phyloP scores from a whole-genome alignment of 1,140 invertebrate genomes.

The Samia ricini region DNA sequence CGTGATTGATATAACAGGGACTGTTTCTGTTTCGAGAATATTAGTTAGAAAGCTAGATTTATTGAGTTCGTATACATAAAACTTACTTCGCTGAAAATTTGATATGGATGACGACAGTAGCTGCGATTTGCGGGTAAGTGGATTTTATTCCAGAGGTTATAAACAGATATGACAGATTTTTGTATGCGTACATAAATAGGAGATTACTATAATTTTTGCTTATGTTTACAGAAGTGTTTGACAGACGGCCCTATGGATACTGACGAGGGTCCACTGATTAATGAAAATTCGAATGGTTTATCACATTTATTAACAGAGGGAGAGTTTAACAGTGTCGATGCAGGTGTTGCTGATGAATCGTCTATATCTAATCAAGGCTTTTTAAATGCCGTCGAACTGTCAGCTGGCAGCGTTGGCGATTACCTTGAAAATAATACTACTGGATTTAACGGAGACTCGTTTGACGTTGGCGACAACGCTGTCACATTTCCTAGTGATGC shows the following conservation, averaged over 20 bases:
- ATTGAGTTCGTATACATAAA: no score
- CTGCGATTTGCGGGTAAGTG: no score
- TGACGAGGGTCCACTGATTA: constrained; percentile 65
- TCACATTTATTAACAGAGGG: constrained; percentile 66
- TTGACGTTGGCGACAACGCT: constrained; percentile 69
- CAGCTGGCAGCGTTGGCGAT: constrained; percentile 61
- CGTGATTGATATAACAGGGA: no score
- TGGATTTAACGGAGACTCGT: constrained; percentile 57
- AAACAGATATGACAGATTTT: no score
- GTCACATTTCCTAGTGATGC: constrained; percentile 63
- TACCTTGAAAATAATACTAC: constrained; percentile 61
- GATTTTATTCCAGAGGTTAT: no score
- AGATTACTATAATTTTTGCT: no score
- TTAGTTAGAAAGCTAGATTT: no score
- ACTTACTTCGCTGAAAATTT: no score
- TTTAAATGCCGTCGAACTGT: constrained; percentile 65
- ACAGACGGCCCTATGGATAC: constrained; percentile 62
- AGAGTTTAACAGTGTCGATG: constrained; percentile 67
- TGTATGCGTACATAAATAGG: no score
- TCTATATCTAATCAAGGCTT: constrained; percentile 68
- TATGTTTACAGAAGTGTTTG: constrained; percentile 53
- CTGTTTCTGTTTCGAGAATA: no score
- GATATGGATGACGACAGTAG: no score
- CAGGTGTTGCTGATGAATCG: constrained; percentile 57
- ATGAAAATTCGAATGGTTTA: constrained; percentile 67